Conservation (phyloP, 2,888 invertebrate genomes). For the Aporophyla nigra region DNA sequence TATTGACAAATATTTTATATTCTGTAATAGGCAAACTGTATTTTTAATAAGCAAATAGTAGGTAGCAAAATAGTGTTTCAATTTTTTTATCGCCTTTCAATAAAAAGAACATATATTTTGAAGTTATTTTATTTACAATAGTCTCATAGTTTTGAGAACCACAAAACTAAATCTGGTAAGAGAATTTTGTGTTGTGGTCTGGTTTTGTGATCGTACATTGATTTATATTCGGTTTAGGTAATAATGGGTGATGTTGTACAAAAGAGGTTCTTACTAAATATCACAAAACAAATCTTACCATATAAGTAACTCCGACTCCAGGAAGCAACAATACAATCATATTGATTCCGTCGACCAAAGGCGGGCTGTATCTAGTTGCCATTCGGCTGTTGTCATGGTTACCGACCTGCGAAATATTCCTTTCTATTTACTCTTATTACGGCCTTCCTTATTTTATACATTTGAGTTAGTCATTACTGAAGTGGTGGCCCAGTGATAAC, state of each 20-base stretch:
- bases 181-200: not conserved
- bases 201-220: not conserved
- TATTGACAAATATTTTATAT: not conserved
- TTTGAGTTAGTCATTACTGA: constrained; percentile 14
- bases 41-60: not conserved
- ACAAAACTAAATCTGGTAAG: not conserved
- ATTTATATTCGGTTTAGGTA: not conserved
- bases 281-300: constrained; percentile 72
- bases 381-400: constrained; percentile 93
- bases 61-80: not conserved
- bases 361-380: constrained; percentile 91
- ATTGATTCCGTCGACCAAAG: constrained; percentile 93
- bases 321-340: constrained; percentile 94
- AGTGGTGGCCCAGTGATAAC: not conserved
- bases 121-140: not conserved
- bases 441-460: constrained; percentile 12
- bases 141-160: not conserved
- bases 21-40: not conserved
- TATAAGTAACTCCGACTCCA: constrained; percentile 94
- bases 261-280: not conserved
- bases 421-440: constrained; percentile 32
- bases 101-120: not conserved
- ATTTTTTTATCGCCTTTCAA: not conserved
- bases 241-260: not conserved
- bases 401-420: constrained; percentile 88